Base-by-base conservation (phyloP, 2,797 vertebrate species). In the Acanthurus lineatus region DNA sequence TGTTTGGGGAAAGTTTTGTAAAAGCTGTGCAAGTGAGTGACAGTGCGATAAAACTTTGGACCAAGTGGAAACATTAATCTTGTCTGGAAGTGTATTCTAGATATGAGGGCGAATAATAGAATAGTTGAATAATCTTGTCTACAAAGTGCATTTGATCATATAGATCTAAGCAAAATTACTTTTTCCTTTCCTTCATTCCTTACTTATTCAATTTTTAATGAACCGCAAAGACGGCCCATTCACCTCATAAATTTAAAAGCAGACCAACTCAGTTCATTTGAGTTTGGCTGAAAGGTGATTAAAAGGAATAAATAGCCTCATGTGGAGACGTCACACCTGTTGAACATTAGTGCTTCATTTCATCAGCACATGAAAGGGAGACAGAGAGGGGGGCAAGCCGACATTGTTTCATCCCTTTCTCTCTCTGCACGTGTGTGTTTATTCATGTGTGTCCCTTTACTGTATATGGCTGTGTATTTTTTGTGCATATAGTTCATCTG, bases 311-410 rank as follows among this genome's bases (percentile, higher is more conserved):
- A 85, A 88, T 80, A 73, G 85, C 65, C 61, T 25, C 38, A 77
- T 80, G 78, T 81, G 70, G 32, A 12, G 56, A 72, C 44, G 57
- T 64, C 65, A 84, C 88, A 92, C 87, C 85, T 90, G 87, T 87
- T 87, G 73, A 72, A 78, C 82, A 86, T 88, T 68, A 85, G 66
- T 25, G 62, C 77, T 79, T 84, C 66, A 87, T 76, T 85, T 90
- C 75, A 91, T 91, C 80, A 81, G 69, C 73, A 92, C 82, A 93
- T 94, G 82, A 94, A 94, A 94, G 90, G 81, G 61, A 74, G 74
- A 42, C 52, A 78, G 58, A 80, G 70, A 69, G 64, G 69, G 47
- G 57, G 65, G 75, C 47, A 51, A 78, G 72, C 73, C 6, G 47
- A 74, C 73, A 63, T 44, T 88, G 73, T 90, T 88, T 91, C 42